Evolutionary conservation across 2,797 vertebrate species (phyloP).

Genomic region (Enteromius afrohamiltoni): DNA sequence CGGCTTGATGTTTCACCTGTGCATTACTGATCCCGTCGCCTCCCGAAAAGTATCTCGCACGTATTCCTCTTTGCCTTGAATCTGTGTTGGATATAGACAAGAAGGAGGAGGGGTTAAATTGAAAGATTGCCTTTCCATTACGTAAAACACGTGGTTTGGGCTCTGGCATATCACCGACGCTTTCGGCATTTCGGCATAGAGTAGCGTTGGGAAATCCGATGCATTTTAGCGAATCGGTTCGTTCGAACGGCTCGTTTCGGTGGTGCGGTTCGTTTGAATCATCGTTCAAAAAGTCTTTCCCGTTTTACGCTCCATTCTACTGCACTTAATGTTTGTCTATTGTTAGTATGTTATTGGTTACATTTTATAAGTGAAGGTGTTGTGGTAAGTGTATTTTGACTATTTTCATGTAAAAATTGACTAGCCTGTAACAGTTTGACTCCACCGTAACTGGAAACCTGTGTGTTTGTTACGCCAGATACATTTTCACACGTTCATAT

Average conservation of each 20-base stretch:
- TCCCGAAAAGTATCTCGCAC: slow-evolving; percentile 76
- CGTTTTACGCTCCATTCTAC: background rate
- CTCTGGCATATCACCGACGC: slow-evolving; percentile 77
- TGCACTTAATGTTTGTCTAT: background rate
- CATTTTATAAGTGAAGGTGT: background rate
- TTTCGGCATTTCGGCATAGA: slow-evolving; percentile 61
- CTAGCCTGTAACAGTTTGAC: background rate
- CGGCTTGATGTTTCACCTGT: slow-evolving; percentile 64
- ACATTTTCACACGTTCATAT: background rate
- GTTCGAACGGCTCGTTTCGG: background rate
- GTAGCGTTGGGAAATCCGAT: slow-evolving; percentile 33
- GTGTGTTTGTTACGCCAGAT: background rate
- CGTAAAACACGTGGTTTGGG: slow-evolving; percentile 89
- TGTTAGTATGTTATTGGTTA: background rate
- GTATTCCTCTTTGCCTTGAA: slow-evolving; percentile 75
- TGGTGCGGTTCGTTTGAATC: slow-evolving; percentile 20
- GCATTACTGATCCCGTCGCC: slow-evolving; percentile 69
- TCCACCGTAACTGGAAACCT: background rate
- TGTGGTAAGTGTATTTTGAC: background rate
- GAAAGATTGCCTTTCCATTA: slow-evolving; percentile 89
- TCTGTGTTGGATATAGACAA: slow-evolving; percentile 70
- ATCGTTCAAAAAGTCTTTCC: background rate
- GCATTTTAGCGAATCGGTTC: slow-evolving; percentile 26
- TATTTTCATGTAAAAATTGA: background rate
- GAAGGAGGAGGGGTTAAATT: slow-evolving; percentile 87